A percentile compares a stretch with the other conserved stretches of the same genome.
Evolutionary conservation across 2,888 invertebrate genomes (phyloP).

Genomic region (Drosophila maculinotata): DNA sequence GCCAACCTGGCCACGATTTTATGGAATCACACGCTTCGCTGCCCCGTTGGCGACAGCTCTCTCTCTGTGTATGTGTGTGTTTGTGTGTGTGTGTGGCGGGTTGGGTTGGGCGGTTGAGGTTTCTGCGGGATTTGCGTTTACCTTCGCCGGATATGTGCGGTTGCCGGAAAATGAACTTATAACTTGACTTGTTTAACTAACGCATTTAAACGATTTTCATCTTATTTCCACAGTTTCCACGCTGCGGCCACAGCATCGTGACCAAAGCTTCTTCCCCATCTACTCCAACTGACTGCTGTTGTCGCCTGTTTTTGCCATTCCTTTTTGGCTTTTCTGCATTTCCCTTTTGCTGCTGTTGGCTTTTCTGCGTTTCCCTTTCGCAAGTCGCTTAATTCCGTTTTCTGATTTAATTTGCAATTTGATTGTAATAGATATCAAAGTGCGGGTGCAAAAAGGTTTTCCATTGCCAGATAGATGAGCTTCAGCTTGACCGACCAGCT

Average conservation of each 20-base stretch:
- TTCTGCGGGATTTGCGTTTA: constrained; percentile 51
- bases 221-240: constrained; percentile 37
- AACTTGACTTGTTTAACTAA: constrained; percentile 79
- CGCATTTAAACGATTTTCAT: constrained; percentile 76
- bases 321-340: constrained; percentile 25
- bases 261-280: constrained; percentile 17
- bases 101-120: constrained; percentile 1
- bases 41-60: constrained; percentile 54
- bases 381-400: constrained; percentile 55
- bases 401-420: constrained; percentile 77
- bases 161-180: constrained; percentile 78
- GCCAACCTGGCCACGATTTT: constrained; percentile 58
- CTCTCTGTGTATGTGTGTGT: not conserved
- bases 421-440: constrained; percentile 76
- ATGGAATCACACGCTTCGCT: constrained; percentile 76
- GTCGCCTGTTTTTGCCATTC: constrained; percentile 13
- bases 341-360: constrained; percentile 21
- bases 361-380: constrained; percentile 19
- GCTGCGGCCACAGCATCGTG: constrained; percentile 21
- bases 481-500: constrained; percentile 4
- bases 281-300: not conserved
- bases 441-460: constrained; percentile 52
- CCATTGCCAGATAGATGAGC: constrained; percentile 26
- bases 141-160: constrained; percentile 74
- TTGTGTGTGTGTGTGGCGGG: not conserved